phyloP scores from a whole-genome alignment of 2,888 invertebrate genomes.

The Aelia acuminata region DNA sequence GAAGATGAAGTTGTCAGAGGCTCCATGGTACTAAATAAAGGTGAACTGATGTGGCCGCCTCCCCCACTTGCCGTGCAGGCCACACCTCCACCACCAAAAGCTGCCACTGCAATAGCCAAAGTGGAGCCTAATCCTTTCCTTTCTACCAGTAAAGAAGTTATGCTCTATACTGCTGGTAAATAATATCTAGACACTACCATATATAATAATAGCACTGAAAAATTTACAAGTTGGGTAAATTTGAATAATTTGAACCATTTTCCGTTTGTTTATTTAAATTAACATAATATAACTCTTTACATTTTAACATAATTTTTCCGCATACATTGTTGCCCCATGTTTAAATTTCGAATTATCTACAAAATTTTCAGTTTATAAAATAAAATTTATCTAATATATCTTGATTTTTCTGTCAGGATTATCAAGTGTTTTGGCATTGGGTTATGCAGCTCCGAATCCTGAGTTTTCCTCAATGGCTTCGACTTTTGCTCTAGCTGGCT shows the following conservation, averaged over 20 bases:
- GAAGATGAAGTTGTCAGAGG: constrained; percentile 91
- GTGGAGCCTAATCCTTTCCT: constrained; percentile 73
- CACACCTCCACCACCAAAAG: constrained; percentile 70
- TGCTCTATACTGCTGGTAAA: constrained; percentile 78
- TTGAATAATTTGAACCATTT: not conserved
- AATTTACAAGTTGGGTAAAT: too few relatives aligned
- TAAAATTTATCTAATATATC: not conserved
- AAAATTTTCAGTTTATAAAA: not conserved
- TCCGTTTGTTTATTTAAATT: not conserved
- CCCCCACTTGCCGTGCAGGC: constrained; percentile 75
- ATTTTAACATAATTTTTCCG: too few relatives aligned
- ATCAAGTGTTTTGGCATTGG: constrained; percentile 78
- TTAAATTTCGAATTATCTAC: too few relatives aligned
- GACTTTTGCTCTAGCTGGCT: constrained; percentile 85
- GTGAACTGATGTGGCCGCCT: constrained; percentile 84
- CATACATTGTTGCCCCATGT: too few relatives aligned
- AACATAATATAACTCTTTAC: too few relatives aligned
- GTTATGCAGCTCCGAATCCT: constrained; percentile 84
- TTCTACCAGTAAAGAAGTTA: constrained; percentile 78
- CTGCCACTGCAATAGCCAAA: constrained; percentile 70
- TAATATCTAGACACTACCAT: too few relatives aligned
- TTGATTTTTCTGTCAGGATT: constrained; percentile 72
- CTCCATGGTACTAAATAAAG: constrained; percentile 82
- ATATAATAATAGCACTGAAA: too few relatives aligned
- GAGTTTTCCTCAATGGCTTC: constrained; percentile 91